phyloP scores from a whole-genome alignment of 2,797 vertebrate genomes.

The Acanthopagrus latus region DNA sequence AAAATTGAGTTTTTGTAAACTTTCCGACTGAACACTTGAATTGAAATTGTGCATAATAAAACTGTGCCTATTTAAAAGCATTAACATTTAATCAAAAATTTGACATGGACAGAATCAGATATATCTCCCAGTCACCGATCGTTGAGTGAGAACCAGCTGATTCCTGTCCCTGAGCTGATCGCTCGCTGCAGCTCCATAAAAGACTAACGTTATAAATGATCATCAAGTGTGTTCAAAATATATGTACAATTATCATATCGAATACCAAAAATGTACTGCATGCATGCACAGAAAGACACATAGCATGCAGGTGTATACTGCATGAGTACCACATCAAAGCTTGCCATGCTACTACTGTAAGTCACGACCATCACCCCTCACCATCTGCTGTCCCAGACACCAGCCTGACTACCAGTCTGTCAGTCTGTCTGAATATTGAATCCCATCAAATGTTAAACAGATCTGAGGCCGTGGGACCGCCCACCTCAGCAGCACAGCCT shows the following conservation, averaged over 20 bases:
- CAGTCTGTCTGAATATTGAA: slow-evolving; percentile 2
- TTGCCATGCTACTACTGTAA: not conserved
- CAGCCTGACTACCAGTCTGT: slow-evolving; percentile 3
- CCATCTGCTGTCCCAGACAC: slow-evolving; percentile 31
- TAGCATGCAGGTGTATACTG: not conserved
- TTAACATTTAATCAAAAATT: too few species aligned
- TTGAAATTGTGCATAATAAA: too few species aligned
- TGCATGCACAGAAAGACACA: not conserved
- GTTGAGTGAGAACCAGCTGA: too few species aligned
- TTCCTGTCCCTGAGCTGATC: too few species aligned
- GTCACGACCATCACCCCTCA: slow-evolving; percentile 9
- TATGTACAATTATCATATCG: not conserved
- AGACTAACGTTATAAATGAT: not conserved
- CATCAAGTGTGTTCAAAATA: not conserved
- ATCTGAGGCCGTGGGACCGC: not conserved
- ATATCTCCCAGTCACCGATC: too few species aligned
- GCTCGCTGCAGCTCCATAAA: too few species aligned
- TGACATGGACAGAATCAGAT: too few species aligned
- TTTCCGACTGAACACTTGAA: too few species aligned
- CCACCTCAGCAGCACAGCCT: not conserved
- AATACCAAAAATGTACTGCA: not conserved
- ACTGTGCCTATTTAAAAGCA: too few species aligned
- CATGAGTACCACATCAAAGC: slow-evolving; percentile 17
- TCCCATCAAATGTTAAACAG: not conserved
- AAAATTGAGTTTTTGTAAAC: too few species aligned